Evolutionary conservation across 2,888 invertebrate species (phyloP).

Genomic region (Blastobasis adustella): DNA sequence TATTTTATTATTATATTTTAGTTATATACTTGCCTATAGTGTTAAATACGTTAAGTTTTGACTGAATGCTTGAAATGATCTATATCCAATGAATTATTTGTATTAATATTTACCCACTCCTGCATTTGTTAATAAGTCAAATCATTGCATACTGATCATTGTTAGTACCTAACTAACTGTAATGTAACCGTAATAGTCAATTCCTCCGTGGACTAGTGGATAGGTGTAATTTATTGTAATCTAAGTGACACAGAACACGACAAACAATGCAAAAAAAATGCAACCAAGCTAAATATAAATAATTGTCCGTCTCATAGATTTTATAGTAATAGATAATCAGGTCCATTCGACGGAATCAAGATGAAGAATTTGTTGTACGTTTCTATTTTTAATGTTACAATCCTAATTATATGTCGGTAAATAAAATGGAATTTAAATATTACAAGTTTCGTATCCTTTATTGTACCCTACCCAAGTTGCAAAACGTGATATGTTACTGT

Average conservation of each 20-base stretch:
- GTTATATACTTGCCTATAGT: slow-evolving; percentile 62
- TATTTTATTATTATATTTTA: slow-evolving; percentile 31
- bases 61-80: slow-evolving; percentile 64
- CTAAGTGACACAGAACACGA: no score
- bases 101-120: background rate
- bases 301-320: slow-evolving; percentile 27
- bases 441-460: slow-evolving; percentile 25
- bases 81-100: slow-evolving; percentile 15
- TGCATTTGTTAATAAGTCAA: slow-evolving; percentile 49
- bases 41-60: slow-evolving; percentile 46
- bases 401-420: slow-evolving; percentile 39
- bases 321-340: background rate
- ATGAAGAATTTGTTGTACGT: slow-evolving; percentile 40
- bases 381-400: slow-evolving; percentile 50
- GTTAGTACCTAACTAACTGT: slow-evolving; percentile 34
- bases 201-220: slow-evolving; percentile 38
- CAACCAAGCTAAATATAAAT: slow-evolving; percentile 4
- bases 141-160: slow-evolving; percentile 33
- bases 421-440: slow-evolving; percentile 49
- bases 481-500: background rate
- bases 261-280: slow-evolving; percentile 11
- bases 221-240: slow-evolving; percentile 29
- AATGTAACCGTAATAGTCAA: slow-evolving; percentile 39
- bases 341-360: slow-evolving; percentile 9
- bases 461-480: slow-evolving; percentile 2